phyloP scores from a whole-genome alignment of 2,888 invertebrate genomes.

The Cerastoderma edule region DNA sequence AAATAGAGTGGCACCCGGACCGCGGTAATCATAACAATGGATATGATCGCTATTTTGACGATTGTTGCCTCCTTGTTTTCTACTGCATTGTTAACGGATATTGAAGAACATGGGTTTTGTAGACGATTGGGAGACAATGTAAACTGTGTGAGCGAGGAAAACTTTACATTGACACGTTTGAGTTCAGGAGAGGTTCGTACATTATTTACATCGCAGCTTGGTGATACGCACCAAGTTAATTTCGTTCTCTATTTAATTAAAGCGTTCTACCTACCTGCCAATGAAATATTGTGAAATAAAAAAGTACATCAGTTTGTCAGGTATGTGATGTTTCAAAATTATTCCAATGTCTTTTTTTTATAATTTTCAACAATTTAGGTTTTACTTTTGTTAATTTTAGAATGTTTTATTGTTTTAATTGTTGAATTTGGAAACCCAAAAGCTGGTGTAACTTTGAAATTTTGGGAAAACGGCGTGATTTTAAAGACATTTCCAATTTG shows the following conservation, averaged over 20 bases:
- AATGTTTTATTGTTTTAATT: too few species aligned
- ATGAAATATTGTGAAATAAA: background rate
- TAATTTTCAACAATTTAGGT: background rate
- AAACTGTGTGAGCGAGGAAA: constrained; percentile 33
- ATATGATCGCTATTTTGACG: background rate
- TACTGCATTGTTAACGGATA: background rate
- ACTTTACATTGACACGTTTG: constrained; percentile 44
- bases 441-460: too few species aligned
- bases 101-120: constrained; percentile 37
- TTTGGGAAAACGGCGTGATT: too few species aligned
- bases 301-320: background rate
- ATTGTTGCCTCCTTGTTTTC: background rate
- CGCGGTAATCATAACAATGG: background rate
- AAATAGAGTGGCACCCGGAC: background rate
- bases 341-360: background rate
- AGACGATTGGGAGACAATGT: constrained; percentile 33
- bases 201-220: constrained; percentile 1
- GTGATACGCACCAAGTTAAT: background rate
- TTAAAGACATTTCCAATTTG: too few species aligned
- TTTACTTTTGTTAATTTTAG: background rate
- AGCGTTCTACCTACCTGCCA: background rate
- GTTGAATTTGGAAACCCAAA: too few species aligned
- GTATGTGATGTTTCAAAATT: background rate
- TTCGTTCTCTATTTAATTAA: background rate
- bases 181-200: constrained; percentile 37